Percentiles rank a stretch among this genome's conserved stretches.
Conservation (phyloP, 2,113 vertebrate genomes). For the Rhegmatorhina hoffmannsi region DNA sequence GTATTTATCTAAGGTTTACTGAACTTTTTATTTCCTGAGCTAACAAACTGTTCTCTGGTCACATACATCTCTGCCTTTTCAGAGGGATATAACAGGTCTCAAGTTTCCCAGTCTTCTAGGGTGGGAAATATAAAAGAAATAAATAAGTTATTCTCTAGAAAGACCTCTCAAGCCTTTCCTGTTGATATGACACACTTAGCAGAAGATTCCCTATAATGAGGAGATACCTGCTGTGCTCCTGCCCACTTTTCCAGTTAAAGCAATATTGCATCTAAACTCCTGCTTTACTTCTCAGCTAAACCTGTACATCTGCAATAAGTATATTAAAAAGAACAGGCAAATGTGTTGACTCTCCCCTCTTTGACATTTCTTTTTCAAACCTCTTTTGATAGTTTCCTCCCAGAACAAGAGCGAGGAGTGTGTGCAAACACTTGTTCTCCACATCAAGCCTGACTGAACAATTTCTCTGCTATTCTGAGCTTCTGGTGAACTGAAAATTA, state of each 20-base stretch:
- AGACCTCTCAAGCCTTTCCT: background rate
- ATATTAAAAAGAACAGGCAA: background rate
- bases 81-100: background rate
- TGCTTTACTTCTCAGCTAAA: background rate
- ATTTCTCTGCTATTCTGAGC: slow-evolving; percentile 64
- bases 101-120: background rate
- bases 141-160: background rate
- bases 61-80: background rate
- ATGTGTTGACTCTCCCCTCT: background rate
- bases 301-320: background rate
- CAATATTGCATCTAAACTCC: background rate
- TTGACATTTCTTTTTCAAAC: background rate
- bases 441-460: slow-evolving; percentile 55
- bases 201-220: background rate
- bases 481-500: slow-evolving; percentile 64
- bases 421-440: slow-evolving; percentile 58
- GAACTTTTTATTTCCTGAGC: background rate
- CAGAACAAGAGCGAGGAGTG: background rate
- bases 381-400: background rate
- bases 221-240: background rate
- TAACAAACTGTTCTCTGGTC: background rate
- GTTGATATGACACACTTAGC: background rate
- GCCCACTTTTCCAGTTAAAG: background rate
- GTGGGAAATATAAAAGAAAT: background rate
- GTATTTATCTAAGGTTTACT: background rate